A percentile compares a stretch with the other conserved stretches of the same genome.
Evolutionary conservation across 2,113 vertebrate genomes (phyloP).

Genomic region (Ancistrus triradiatus): DNA sequence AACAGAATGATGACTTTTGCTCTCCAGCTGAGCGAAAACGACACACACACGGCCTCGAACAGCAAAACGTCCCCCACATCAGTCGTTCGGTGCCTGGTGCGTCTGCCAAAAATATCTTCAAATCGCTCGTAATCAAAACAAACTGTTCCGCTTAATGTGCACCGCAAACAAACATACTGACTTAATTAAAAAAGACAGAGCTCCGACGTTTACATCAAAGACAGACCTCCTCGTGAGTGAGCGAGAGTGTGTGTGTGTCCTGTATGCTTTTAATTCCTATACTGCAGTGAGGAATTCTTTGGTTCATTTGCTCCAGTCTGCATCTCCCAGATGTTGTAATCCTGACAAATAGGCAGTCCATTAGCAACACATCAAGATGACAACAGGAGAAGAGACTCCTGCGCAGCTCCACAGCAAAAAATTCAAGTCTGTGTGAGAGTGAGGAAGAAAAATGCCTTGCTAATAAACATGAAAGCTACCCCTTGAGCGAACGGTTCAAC

Average conservation of each 20-base stretch:
- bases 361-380: constrained; percentile 33
- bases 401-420: constrained; percentile 1
- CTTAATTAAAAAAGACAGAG: constrained; percentile 30
- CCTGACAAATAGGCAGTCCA: constrained; percentile 33
- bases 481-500: constrained; percentile 1
- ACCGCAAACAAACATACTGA: constrained; percentile 26
- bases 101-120: constrained; percentile 24
- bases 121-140: constrained; percentile 24
- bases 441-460: neutral
- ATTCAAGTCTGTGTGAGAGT: constrained; percentile 4
- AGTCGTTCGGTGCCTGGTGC: constrained; percentile 12
- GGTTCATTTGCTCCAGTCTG: constrained; percentile 28
- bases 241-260: constrained; percentile 9
- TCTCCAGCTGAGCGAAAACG: constrained; percentile 18
- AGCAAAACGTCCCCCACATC: constrained; percentile 30
- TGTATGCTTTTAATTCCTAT: constrained; percentile 31
- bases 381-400: constrained; percentile 28
- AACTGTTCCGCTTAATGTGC: constrained; percentile 30
- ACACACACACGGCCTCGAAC: constrained; percentile 2
- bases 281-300: constrained; percentile 16
- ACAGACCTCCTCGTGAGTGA: constrained; percentile 21
- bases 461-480: neutral
- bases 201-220: constrained; percentile 38
- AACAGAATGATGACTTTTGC: constrained; percentile 18
- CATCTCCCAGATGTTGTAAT: constrained; percentile 43